Percentiles rank a stretch among this genome's conserved stretches.
Conservation (phyloP, 2,888 invertebrate species). For the Elegia similella region DNA sequence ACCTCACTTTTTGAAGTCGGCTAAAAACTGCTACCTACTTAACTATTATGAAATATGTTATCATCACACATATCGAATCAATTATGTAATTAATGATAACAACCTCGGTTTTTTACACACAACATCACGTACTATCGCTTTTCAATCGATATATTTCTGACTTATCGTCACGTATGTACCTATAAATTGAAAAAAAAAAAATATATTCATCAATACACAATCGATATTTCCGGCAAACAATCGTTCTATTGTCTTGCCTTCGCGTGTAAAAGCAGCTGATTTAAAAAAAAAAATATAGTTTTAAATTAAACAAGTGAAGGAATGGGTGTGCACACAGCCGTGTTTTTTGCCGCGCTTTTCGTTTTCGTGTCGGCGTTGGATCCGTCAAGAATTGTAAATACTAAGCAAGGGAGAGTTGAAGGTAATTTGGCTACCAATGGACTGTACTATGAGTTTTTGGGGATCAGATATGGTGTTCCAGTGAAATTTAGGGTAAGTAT, state of each 20-base stretch:
- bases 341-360: slow-evolving; percentile 28
- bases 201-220: background rate
- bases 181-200: background rate
- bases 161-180: background rate
- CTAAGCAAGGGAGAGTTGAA: slow-evolving; percentile 63
- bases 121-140: slow-evolving; percentile 14
- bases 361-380: slow-evolving; percentile 39
- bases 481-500: slow-evolving; percentile 61
- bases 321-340: slow-evolving; percentile 8
- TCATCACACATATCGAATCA: background rate
- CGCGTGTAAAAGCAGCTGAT: slow-evolving; percentile 2
- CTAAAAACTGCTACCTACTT: too few species aligned
- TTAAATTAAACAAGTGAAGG: slow-evolving; percentile 14
- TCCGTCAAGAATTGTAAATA: slow-evolving; percentile 50
- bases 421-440: slow-evolving; percentile 55
- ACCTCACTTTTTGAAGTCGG: too few species aligned
- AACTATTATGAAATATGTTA: too few species aligned
- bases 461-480: slow-evolving; percentile 61
- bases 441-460: slow-evolving; percentile 63
- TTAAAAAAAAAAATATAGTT: slow-evolving; percentile 19
- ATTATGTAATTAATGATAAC: background rate
- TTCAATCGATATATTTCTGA: background rate
- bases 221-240: background rate
- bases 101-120: background rate
- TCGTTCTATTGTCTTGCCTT: background rate